Evolutionary conservation across 2,888 invertebrate genomes (phyloP).

Genomic region (Troides oblongomaculatus): DNA sequence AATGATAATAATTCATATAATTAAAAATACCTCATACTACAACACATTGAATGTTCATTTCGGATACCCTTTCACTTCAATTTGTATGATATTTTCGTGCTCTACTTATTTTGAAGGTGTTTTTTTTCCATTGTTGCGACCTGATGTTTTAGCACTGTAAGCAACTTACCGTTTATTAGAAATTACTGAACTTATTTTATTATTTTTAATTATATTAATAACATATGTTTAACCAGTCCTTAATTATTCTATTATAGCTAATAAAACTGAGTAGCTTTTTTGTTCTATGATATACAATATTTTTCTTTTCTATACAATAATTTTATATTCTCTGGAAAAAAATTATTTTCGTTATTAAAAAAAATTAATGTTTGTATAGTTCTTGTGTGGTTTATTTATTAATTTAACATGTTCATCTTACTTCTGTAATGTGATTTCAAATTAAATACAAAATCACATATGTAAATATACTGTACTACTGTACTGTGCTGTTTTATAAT

Average conservation of each 20-base stretch:
- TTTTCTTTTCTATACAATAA: too few species aligned
- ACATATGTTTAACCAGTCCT: background rate
- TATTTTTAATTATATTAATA: background rate
- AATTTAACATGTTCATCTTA: too few species aligned
- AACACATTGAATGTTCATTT: constrained; percentile 37
- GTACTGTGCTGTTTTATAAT: too few species aligned
- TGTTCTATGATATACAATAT: too few species aligned
- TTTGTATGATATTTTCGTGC: constrained; percentile 74
- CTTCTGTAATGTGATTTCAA: too few species aligned
- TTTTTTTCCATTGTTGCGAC: constrained; percentile 38
- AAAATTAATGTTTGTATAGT: too few species aligned
- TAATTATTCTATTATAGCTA: background rate
- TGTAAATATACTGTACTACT: too few species aligned
- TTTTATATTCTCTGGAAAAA: too few species aligned
- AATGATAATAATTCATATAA: background rate
- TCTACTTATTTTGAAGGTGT: constrained; percentile 67
- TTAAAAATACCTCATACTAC: constrained; percentile 1
- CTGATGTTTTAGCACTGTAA: constrained; percentile 13
- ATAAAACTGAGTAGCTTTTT: too few species aligned
- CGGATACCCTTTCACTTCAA: constrained; percentile 76
- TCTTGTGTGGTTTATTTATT: too few species aligned
- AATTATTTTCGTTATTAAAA: too few species aligned
- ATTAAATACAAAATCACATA: too few species aligned
- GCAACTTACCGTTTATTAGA: background rate
- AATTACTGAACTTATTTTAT: background rate